Evolutionary conservation across 2,888 invertebrate species (phyloP).

Genomic region (Baccha elongata): DNA sequence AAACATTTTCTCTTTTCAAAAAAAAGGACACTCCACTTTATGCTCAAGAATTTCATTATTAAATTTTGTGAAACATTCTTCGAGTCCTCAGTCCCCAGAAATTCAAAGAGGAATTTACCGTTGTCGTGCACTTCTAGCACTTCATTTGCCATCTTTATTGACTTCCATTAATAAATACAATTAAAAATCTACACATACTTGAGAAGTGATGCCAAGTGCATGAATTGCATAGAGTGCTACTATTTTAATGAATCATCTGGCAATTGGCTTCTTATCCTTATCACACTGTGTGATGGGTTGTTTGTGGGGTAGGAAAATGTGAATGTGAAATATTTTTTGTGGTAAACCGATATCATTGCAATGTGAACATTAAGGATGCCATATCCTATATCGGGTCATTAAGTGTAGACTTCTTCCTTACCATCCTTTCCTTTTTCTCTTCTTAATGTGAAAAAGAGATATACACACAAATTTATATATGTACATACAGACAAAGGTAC

Average conservation of each 20-base stretch:
- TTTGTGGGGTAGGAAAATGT: background rate
- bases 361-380: conserved; percentile 34
- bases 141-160: conserved; percentile 28
- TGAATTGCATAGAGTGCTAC: conserved; percentile 16
- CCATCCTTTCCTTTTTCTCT: conserved; percentile 6
- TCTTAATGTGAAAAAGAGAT: background rate
- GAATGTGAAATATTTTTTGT: conserved; percentile 62
- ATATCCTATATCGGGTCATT: conserved; percentile 50
- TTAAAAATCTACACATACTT: conserved; percentile 41
- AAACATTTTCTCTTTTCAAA: background rate
- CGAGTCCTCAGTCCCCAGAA: background rate
- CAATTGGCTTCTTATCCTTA: conserved; percentile 20
- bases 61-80: conserved; percentile 19
- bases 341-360: conserved; percentile 54
- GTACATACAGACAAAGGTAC: background rate
- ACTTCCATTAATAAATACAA: conserved; percentile 48
- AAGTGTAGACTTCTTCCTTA: conserved; percentile 15
- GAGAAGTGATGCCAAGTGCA: conserved; percentile 31
- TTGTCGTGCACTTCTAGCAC: conserved; percentile 10
- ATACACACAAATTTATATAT: too few species aligned
- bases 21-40: conserved; percentile 15
- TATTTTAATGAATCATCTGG: conserved; percentile 33
- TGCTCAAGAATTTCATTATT: conserved; percentile 19
- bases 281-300: background rate
- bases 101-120: conserved; percentile 1